Conservation (phyloP, 1,140 invertebrate species). For the Rhizoglyphus robini region DNA sequence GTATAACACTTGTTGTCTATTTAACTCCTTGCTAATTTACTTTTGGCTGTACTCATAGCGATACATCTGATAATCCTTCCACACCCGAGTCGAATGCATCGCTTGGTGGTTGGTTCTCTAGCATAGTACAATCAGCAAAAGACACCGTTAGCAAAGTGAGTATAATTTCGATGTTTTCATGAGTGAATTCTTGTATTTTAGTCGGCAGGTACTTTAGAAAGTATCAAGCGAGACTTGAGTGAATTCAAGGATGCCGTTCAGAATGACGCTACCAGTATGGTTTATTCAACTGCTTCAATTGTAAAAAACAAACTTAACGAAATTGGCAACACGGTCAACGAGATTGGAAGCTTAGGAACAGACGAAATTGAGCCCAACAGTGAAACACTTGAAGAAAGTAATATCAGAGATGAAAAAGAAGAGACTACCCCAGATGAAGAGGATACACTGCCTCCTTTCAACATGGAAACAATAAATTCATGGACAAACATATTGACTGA, state of each 20-base stretch:
- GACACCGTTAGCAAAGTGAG: constrained; percentile 10
- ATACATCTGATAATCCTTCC: too few relatives aligned
- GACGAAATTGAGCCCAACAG: neutral
- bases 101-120: constrained; percentile 15
- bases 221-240: constrained; percentile 57
- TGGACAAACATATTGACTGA: constrained; percentile 3
- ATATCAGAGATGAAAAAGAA: neutral
- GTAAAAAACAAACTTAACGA: constrained; percentile 42
- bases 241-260: constrained; percentile 55
- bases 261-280: constrained; percentile 49
- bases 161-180: neutral
- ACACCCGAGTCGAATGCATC: constrained; percentile 18
- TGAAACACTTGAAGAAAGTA: neutral
- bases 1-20: too few relatives aligned
- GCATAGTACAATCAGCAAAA: constrained; percentile 6
- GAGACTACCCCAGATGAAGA: neutral
- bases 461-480: neutral
- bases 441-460: neutral
- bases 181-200: constrained; percentile 27
- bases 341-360: neutral
- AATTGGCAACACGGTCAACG: constrained; percentile 11
- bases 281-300: constrained; percentile 45
- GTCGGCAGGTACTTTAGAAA: constrained; percentile 54
- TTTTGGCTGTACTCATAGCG: too few relatives aligned
- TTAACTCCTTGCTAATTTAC: too few relatives aligned